Conservation (phyloP, 2,113 vertebrate genomes). For the Conger conger region DNA sequence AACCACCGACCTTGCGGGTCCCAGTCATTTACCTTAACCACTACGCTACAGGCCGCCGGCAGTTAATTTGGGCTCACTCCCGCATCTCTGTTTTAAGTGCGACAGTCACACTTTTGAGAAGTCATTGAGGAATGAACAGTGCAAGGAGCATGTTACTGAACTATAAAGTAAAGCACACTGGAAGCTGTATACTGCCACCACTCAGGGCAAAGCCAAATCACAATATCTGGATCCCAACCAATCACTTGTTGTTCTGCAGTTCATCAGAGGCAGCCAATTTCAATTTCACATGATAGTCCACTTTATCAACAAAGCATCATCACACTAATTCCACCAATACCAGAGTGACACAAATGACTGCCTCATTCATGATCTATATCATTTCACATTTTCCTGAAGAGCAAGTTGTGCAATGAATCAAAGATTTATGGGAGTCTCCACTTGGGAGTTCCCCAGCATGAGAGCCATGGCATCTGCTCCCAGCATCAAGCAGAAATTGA, state of each 20-base stretch:
- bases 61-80: too few relatives aligned
- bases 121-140: not conserved
- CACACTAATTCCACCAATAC: not conserved
- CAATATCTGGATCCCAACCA: not conserved
- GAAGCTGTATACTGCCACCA: too few relatives aligned
- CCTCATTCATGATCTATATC: not conserved
- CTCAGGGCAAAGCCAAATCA: too few relatives aligned
- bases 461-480: constrained; percentile 17
- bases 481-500: constrained; percentile 24
- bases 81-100: not conserved
- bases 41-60: too few relatives aligned
- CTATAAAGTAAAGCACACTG: not conserved
- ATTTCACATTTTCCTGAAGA: not conserved
- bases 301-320: not conserved
- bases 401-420: not conserved
- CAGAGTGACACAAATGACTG: not conserved
- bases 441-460: constrained; percentile 3
- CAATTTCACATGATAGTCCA: not conserved
- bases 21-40: too few relatives aligned
- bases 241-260: not conserved
- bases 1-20: too few relatives aligned
- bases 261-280: not conserved
- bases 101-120: not conserved
- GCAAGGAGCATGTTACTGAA: not conserved
- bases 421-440: constrained; percentile 15